Conservation (phyloP, 2,113 vertebrate species). For the Colius striatus region DNA sequence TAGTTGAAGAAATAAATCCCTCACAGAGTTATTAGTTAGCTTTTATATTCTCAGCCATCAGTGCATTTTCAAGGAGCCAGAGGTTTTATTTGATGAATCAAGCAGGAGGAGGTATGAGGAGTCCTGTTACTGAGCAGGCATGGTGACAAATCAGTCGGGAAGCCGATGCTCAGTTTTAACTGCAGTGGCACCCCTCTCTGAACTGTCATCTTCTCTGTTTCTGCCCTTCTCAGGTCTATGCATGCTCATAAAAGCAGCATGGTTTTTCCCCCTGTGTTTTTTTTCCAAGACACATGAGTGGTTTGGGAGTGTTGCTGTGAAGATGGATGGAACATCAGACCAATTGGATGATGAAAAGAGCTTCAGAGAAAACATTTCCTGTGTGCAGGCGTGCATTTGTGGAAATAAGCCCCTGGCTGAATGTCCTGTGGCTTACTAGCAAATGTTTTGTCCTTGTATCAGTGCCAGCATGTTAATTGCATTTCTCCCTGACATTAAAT, state of each 20-base stretch:
- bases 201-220: not conserved
- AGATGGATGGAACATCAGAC: not conserved
- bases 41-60: not conserved
- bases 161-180: not conserved
- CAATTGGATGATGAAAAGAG: not conserved
- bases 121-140: not conserved
- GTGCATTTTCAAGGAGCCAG: not conserved
- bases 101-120: fast-evolving
- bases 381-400: not conserved
- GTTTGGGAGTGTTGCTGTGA: not conserved
- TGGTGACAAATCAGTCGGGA: not conserved
- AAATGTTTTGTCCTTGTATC: conserved; percentile 4
- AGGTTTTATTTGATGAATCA: not conserved
- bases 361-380: not conserved
- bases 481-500: conserved; percentile 17
- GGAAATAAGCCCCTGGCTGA: not conserved
- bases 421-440: not conserved
- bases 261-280: not conserved
- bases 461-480: conserved; percentile 44
- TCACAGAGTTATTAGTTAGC: not conserved
- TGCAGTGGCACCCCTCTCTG: not conserved
- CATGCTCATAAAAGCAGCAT: not conserved
- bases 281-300: not conserved
- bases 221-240: not conserved
- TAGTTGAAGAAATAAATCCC: not conserved